Base-by-base conservation (phyloP, 2,888 invertebrate species). In the Megaustenia siamemsis region DNA sequence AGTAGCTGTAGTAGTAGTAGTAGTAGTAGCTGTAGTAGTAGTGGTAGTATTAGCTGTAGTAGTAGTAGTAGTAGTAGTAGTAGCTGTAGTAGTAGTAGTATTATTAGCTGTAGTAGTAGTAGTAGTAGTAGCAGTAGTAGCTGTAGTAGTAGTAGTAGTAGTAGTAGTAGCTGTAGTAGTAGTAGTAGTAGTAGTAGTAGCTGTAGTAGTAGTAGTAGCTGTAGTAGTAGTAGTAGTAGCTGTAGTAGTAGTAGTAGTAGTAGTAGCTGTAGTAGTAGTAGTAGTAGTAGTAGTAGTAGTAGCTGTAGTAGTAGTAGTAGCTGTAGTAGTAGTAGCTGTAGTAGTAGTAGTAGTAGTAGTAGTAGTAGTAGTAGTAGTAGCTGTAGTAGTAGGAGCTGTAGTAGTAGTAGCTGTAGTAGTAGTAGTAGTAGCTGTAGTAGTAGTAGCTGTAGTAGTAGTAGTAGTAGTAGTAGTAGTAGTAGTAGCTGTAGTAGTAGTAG, bases 381-480 rank as follows among this genome's bases (percentile, higher is more conserved):
- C 35, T 35, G 56, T 35, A 77, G 56, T 28, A 56, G 38, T 28
- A 77, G 56, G 21, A 77, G 56, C 24, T 56, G 56, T 15, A 77
- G 56, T 15, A 77, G 32, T 56, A 77, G 56, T 77, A 77, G 56
- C 32, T 56, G 56, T 35, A 77, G 56, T 56, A 77, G 56, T 53
- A 53, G 56, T 56, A 77, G 56, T 77, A 77, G 38, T 35, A 77
- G 56, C 35, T 18, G 56, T 77, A 77, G 38, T 35, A 77, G 38
- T 73, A 73, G 45, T 73, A 43, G 43, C 40, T 40, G 40, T 73
- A 73, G 40, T 73, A 45, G 45, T 73, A 73, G 45, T 73, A 73
- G 45, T 43, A 73, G 40, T 73, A 73, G 40, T 73, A 73, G 40
- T 73, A 73, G 40, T 73, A 73, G 40, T 73, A 73, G 40, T 73